Base-by-base conservation (phyloP, 2,888 invertebrate species). In the Cephus rjabovi region DNA sequence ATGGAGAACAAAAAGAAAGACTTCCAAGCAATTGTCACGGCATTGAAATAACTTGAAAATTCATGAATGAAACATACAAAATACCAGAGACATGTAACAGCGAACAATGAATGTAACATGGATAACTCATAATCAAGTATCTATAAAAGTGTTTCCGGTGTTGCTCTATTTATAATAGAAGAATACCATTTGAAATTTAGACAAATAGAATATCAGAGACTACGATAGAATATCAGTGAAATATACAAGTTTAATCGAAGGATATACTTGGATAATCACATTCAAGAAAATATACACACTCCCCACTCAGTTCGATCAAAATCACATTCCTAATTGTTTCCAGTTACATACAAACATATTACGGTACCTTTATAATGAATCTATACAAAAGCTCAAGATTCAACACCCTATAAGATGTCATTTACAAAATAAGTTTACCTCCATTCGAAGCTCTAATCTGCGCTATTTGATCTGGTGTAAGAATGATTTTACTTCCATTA, bases 391-490 rank as follows among this genome's bases (percentile, higher is more conserved):
- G 56, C 56, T 56, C 9, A 56, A 56, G 56, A 15, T 56, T 56
- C 9, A 9, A 56, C 23, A 56, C 23, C 56, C 23, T 23, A 23
- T 56, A 23, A 23, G 6, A 23, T 23, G 23, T 56, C 71, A 33
- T 23, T 87, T 87, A 91, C 77, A 91, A 84, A 4, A 89, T 84
- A 15, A 91, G 84, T 79, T 90, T 91, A 1, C 92, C 92, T 31
- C 90, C 90, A 79, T 92, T 92, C 1, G 91, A 91, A n/a, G 91
- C 91, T 76, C 92, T 86, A 40, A 92, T 91, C 80, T 91, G 90
- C 0, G 91, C 92, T 2, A 92, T 90, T 77, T 92, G 92, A 76
- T 92, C 91, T 4, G 90, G 90, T 1, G 92, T 92, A 1, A 92
- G 86, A 56, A 91, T 91, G 0, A 92, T 83, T 79, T 91, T 92